Conservation (phyloP, 2,888 invertebrate species). For the Osedax frankpressi region DNA sequence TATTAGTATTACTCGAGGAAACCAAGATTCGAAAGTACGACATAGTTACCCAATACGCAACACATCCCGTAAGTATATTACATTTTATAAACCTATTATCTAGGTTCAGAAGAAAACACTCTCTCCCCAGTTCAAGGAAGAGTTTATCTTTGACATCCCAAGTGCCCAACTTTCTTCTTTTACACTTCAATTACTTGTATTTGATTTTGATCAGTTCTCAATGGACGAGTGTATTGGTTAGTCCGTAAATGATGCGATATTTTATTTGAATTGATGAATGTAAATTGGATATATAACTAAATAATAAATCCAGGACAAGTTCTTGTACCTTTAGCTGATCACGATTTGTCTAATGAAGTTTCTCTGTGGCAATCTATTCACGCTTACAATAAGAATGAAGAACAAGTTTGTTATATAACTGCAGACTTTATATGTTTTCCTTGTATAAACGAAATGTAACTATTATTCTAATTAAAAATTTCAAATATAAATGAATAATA, state of each 20-base stretch:
- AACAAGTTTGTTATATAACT: conserved; percentile 15
- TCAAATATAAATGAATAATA: no score
- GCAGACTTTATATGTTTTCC: no score
- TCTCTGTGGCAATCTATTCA: conserved; percentile 24
- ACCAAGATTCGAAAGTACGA: no score
- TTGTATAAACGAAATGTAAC: no score
- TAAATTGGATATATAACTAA: background rate
- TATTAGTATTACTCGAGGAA: no score
- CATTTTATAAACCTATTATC: no score
- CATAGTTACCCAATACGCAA: no score
- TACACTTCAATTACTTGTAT: conserved; percentile 55
- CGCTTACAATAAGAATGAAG: conserved; percentile 20
- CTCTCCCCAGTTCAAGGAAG: conserved; percentile 52
- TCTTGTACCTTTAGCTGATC: conserved; percentile 51
- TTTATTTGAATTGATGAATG: no score
- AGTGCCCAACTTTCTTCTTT: conserved; percentile 13
- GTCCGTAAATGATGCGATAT: background rate
- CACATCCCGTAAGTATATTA: no score
- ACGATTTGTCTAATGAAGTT: conserved; percentile 43
- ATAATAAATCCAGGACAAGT: conserved; percentile 50
- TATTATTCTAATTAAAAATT: no score
- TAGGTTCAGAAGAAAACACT: conserved; percentile 21
- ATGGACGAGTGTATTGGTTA: conserved; percentile 32
- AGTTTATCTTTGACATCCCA: conserved; percentile 56
- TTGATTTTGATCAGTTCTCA: conserved; percentile 56